Base-by-base conservation (phyloP, 2,797 vertebrate species). In the Oryzias sinensis region DNA sequence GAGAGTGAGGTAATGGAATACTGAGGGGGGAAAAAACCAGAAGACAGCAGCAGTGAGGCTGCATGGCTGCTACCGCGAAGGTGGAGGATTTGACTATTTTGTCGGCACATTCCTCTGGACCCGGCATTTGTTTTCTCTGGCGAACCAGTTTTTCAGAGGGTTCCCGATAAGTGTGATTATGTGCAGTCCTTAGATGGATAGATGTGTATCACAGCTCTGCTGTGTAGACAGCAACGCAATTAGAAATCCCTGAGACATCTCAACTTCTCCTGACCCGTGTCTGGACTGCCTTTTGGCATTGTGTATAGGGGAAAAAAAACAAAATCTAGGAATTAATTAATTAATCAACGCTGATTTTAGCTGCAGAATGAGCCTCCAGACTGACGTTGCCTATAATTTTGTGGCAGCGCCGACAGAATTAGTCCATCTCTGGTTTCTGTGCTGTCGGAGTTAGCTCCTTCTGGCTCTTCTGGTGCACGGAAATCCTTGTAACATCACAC, bases 1-100 rank as follows among this genome's bases (percentile, higher is more conserved):
- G 81, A 46, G 49, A 76, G 66, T 88, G 84, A 88, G 78, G 80
- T 88, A 83, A 88, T 88, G 87, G 83, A 84, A 84, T 73, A 70
- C 79, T 42, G 22, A 56, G 69, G 67, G 14, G 6, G 42, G 37
- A 42, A 47, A 64, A 53, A 65, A 42, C 56, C 53, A 20, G 68
- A 67, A 53, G 65, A 71, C 49, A 43, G 18, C 60, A 47, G 65
- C 17, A 56, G 37, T 18, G 33, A 13, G 20, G 45, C 77, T 74
- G 56, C 60, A 59, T 43, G 49, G 65, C 70, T 70, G 59, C 71
- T 76, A 46, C 20, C 27, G 7, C 13, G 14, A 56, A 54, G 56
- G 27, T 69, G 6, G 13, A 49, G 43, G 17, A 49, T 62, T 45
- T 56, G 22, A 20, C 4, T 24, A 43, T 47, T 24, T 42, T 14